Conservation (phyloP, 2,797 vertebrate species). For the Falco berigora region DNA sequence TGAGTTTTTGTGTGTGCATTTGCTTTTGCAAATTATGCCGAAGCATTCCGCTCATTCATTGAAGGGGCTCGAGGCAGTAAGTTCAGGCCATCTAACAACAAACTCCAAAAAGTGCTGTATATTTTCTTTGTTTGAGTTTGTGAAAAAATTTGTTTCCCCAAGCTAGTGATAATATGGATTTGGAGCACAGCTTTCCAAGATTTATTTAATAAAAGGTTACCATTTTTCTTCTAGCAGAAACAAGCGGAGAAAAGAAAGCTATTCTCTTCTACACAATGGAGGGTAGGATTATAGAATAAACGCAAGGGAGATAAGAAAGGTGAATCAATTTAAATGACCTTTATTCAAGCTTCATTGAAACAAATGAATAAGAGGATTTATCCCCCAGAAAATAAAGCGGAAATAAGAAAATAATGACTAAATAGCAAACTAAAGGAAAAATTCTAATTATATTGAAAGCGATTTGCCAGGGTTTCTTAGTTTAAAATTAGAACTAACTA, state of each 20-base stretch:
- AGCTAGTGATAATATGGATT: slow-evolving; percentile 43
- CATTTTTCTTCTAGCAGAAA: slow-evolving; percentile 55
- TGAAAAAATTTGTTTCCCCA: slow-evolving; percentile 27
- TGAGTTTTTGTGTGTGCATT: background rate
- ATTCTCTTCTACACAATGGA: slow-evolving; percentile 48
- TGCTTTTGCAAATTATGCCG: background rate
- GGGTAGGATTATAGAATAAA: slow-evolving; percentile 63
- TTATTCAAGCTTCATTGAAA: slow-evolving; percentile 67
- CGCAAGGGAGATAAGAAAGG: slow-evolving; percentile 54
- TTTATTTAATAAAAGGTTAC: slow-evolving; percentile 68
- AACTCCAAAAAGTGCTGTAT: background rate
- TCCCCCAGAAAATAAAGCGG: slow-evolving; percentile 38
- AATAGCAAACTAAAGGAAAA: slow-evolving; percentile 49
- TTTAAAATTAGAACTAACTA: slow-evolving; percentile 50
- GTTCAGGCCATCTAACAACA: background rate
- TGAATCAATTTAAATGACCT: slow-evolving; percentile 70
- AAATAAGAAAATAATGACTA: slow-evolving; percentile 55
- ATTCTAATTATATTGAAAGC: slow-evolving; percentile 36
- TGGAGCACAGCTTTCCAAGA: slow-evolving; percentile 32
- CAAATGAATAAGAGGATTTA: slow-evolving; percentile 71
- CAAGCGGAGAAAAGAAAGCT: slow-evolving; percentile 29
- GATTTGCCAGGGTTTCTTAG: slow-evolving; percentile 33
- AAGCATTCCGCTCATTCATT: background rate
- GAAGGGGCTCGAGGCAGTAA: background rate
- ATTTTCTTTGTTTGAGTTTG: slow-evolving; percentile 1